Base-by-base conservation (phyloP, 2,888 invertebrate species). In the Scaeva pyrastri region DNA sequence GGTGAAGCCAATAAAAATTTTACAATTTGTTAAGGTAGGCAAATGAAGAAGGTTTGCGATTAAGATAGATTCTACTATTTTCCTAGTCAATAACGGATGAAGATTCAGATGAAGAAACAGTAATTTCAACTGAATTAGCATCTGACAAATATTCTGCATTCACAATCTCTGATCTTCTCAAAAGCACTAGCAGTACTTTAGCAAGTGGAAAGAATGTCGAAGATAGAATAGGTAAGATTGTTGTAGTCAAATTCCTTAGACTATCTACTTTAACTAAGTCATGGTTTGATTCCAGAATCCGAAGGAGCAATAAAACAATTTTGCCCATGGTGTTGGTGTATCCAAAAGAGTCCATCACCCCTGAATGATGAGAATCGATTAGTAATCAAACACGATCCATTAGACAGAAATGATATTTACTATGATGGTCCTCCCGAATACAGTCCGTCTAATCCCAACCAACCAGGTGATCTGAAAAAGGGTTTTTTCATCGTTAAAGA, bases 391-490 rank as follows among this genome's bases (percentile, higher is more conserved):
- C 83, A 89, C 2, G 90, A 90, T 87, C 96, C 96, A 0, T 92
- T 96, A 88, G 95, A 95, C 90, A 93, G 95, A 64, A 95, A 95
- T 88, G 96, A 96, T 89, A 95, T 96, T 70, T 96, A 96, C 91
- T 96, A 95, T 23, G 90, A 89, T 0, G 91, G 91, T 0, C 89
- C 88, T 0, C 88, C 88, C 0, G 88, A 89, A 0, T 45, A 90
- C 31, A 12, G 4, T 3, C 16, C 12, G 23, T 23, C 0, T 14
- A 14, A 21, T 52, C 6, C 23, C 5, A 23, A 52, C 16, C 45
- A 45, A 45, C 45, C 16, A 52, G 23, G 23, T 52, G 19, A 14
- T 5, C 36, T 41, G n/a, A 81, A 21, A 79, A 8, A 52, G 83
- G 88, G 90, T 11, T 45, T 88, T 14, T 68, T 89, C 4, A 88